A percentile compares a stretch with the other conserved stretches of the same genome.
Evolutionary conservation across 2,113 vertebrate genomes (phyloP).

Genomic region (Pitta sordida): DNA sequence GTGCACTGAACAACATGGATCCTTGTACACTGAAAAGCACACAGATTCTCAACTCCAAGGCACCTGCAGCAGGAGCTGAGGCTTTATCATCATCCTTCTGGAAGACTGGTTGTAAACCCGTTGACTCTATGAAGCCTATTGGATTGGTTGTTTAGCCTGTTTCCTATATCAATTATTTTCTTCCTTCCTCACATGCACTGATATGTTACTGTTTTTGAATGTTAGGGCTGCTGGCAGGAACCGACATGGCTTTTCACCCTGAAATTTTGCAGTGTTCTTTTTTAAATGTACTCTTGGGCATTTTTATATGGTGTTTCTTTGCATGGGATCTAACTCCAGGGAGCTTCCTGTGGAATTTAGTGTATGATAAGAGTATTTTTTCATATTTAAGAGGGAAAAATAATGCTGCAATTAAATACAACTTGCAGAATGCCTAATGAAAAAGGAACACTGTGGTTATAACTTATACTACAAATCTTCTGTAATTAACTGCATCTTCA

Average conservation of each 20-base stretch:
- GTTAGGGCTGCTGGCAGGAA: conserved; percentile 50
- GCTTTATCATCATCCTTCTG: background rate
- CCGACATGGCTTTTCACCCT: conserved; percentile 14
- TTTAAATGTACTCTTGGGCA: conserved; percentile 25
- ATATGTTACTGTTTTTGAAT: conserved; percentile 24
- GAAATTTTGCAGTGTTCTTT: conserved; percentile 58
- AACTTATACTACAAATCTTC: conserved; percentile 67
- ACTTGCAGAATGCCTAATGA: conserved; percentile 37
- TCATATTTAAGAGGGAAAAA: conserved; percentile 59
- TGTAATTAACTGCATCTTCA: conserved; percentile 70
- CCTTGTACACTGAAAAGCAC: background rate
- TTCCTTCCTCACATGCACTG: conserved; percentile 9
- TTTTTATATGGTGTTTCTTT: conserved; percentile 37
- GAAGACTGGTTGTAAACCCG: background rate
- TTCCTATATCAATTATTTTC: background rate
- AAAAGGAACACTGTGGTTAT: conserved; percentile 71
- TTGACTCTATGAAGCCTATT: background rate
- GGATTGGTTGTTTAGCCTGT: background rate
- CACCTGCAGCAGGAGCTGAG: background rate
- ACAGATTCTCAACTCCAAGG: background rate
- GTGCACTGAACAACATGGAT: background rate
- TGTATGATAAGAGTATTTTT: conserved; percentile 51
- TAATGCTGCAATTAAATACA: conserved; percentile 45
- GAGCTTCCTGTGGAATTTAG: conserved; percentile 54
- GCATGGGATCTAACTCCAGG: conserved; percentile 12